Evolutionary conservation across 2,888 invertebrate species (phyloP).

Genomic region (Cryptus viduatorius): DNA sequence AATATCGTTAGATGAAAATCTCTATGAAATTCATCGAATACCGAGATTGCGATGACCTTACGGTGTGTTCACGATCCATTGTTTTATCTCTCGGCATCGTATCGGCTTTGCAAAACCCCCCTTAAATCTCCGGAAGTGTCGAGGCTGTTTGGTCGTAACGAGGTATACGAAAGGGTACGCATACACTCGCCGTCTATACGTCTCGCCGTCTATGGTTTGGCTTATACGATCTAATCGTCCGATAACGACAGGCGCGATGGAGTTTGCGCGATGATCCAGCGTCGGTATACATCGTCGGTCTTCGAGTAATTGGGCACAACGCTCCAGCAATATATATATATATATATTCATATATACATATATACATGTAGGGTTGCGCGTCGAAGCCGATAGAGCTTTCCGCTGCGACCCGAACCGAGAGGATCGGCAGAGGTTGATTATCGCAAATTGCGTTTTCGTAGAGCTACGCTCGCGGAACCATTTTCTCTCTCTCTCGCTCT

Average conservation of each 20-base stretch:
- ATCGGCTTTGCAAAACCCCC: not conserved
- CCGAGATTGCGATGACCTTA: not conserved
- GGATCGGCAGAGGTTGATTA: conserved; percentile 69
- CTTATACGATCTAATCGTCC: conserved; percentile 48
- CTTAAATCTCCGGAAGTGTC: conserved; percentile 32
- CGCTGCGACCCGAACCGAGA: conserved; percentile 45
- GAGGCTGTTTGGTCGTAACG: conserved; percentile 21
- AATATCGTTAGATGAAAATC: no score
- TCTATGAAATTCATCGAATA: not conserved
- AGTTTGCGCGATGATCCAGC: conserved; percentile 47
- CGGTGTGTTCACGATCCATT: not conserved
- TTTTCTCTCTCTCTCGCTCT: conserved; percentile 53
- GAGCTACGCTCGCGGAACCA: conserved; percentile 56
- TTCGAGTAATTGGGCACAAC: conserved; percentile 57
- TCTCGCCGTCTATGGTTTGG: conserved; percentile 7
- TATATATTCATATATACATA: conserved; percentile 30
- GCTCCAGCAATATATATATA: conserved; percentile 11
- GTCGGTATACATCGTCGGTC: conserved; percentile 40
- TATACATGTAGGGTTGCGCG: conserved; percentile 17
- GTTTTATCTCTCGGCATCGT: not conserved
- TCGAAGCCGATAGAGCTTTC: conserved; percentile 34
- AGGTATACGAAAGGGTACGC: conserved; percentile 2
- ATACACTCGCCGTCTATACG: not conserved
- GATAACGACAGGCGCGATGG: conserved; percentile 36
- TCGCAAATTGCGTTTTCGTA: conserved; percentile 72